Conservation (phyloP, 2,113 vertebrate species). For the Macquaria australasica region DNA sequence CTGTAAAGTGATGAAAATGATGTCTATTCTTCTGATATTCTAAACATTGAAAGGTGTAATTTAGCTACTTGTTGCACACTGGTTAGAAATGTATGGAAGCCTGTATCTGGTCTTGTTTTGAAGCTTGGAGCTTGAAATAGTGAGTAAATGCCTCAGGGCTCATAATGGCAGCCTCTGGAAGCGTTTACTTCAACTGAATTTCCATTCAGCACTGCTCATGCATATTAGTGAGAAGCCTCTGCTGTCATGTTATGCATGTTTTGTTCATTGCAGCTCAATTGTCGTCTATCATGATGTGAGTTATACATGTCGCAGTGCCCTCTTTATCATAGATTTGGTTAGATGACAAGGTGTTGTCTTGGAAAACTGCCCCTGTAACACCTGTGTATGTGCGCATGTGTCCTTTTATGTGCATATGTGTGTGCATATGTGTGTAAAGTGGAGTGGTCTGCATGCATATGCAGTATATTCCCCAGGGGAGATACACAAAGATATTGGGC, state of each 20-base stretch:
- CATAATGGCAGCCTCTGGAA: slow-evolving; percentile 1
- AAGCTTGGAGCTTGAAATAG: slow-evolving; percentile 15
- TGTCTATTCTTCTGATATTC: neutral
- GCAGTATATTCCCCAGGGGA: slow-evolving; percentile 35
- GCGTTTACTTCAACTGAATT: slow-evolving; percentile 17
- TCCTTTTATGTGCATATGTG: neutral
- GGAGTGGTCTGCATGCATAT: slow-evolving; percentile 26
- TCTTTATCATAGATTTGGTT: slow-evolving; percentile 11
- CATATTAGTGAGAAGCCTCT: neutral
- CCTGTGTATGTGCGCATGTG: neutral
- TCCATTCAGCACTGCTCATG: slow-evolving; percentile 22
- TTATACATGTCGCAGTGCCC: slow-evolving; percentile 2
- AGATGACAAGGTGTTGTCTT: slow-evolving; percentile 12
- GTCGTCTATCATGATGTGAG: neutral
- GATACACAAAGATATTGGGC: slow-evolving; percentile 44
- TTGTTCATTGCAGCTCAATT: slow-evolving; percentile 9
- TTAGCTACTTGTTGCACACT: slow-evolving; percentile 25
- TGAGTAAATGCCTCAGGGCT: slow-evolving; percentile 35
- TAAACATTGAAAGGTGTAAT: neutral
- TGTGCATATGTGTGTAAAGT: neutral
- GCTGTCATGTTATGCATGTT: slow-evolving; percentile 13
- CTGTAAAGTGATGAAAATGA: neutral
- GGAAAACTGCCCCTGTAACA: slow-evolving; percentile 3
- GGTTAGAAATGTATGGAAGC: slow-evolving; percentile 6
- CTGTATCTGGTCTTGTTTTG: neutral